A percentile compares a stretch with the other conserved stretches of the same genome.
Evolutionary conservation across 1,140 invertebrate genomes (phyloP).

Genomic region (Eriosoma lanigerum): DNA sequence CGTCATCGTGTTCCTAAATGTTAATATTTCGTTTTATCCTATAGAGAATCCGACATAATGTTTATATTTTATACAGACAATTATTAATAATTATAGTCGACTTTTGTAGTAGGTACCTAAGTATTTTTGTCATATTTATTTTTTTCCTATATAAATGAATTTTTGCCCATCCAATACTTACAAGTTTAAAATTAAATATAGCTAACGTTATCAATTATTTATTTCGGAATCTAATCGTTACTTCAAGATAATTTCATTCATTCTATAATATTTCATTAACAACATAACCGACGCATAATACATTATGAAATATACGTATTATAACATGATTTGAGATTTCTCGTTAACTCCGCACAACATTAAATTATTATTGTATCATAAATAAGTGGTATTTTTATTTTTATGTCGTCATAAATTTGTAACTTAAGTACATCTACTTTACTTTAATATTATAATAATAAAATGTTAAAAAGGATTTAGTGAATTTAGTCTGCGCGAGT

Average conservation of each 20-base stretch:
- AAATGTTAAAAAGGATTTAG: not conserved
- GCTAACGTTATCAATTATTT: constrained; percentile 21
- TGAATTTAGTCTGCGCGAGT: not conserved
- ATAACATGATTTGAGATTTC: not conserved
- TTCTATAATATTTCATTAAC: not conserved
- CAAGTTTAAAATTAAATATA: too few species aligned
- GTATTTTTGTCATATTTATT: too few species aligned
- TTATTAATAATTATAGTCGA: not conserved
- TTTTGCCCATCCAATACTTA: too few species aligned
- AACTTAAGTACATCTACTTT: not conserved
- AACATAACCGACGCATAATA: not conserved
- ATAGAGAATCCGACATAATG: not conserved
- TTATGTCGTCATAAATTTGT: not conserved
- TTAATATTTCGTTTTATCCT: not conserved
- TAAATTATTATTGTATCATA: not conserved
- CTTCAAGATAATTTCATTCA: not conserved
- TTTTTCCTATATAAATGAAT: too few species aligned
- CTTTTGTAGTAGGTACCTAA: too few species aligned
- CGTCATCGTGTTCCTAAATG: not conserved
- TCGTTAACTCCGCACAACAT: not conserved
- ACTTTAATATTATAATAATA: not conserved
- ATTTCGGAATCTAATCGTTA: not conserved
- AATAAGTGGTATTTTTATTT: constrained; percentile 12
- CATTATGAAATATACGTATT: too few species aligned
- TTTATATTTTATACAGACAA: not conserved